Conservation (phyloP, 2,113 vertebrate genomes). For the Actenoides hombroni region DNA sequence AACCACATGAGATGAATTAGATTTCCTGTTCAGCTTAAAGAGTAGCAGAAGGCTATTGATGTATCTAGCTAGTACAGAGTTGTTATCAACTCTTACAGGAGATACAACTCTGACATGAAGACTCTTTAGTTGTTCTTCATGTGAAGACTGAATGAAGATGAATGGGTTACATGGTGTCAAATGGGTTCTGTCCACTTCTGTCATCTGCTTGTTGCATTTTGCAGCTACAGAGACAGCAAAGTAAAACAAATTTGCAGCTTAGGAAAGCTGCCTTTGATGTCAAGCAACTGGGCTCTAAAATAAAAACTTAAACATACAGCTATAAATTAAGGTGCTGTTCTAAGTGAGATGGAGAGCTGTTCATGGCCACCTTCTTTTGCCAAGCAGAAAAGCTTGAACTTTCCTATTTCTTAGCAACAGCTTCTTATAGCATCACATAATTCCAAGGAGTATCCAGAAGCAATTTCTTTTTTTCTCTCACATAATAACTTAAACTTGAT, state of each 20-base stretch:
- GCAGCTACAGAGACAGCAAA: not conserved
- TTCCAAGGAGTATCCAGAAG: constrained; percentile 54
- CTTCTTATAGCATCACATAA: constrained; percentile 25
- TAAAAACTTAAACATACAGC: constrained; percentile 16
- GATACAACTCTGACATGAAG: constrained; percentile 5
- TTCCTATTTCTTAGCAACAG: constrained; percentile 2
- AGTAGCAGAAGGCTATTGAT: constrained; percentile 22
- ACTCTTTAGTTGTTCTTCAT: not conserved
- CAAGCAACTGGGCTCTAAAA: constrained; percentile 30
- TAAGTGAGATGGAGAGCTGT: not conserved
- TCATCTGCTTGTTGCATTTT: not conserved
- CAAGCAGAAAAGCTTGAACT: constrained; percentile 25
- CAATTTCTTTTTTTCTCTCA: constrained; percentile 39
- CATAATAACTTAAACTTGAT: constrained; percentile 28
- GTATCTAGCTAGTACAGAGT: not conserved
- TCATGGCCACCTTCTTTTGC: not conserved
- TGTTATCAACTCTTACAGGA: constrained; percentile 28
- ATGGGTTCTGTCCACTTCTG: constrained; percentile 13
- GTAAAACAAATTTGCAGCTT: constrained; percentile 10
- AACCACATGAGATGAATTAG: constrained; percentile 59
- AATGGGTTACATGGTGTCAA: constrained; percentile 8
- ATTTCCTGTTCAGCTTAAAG: constrained; percentile 63
- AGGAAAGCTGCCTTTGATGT: constrained; percentile 19
- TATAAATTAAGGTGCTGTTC: not conserved
- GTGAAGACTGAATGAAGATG: not conserved